These are phyloP conservation scores for Cosmia pyralina DNA, from an alignment of 2,888 invertebrate species.

Conservation along the genomic window DNA sequence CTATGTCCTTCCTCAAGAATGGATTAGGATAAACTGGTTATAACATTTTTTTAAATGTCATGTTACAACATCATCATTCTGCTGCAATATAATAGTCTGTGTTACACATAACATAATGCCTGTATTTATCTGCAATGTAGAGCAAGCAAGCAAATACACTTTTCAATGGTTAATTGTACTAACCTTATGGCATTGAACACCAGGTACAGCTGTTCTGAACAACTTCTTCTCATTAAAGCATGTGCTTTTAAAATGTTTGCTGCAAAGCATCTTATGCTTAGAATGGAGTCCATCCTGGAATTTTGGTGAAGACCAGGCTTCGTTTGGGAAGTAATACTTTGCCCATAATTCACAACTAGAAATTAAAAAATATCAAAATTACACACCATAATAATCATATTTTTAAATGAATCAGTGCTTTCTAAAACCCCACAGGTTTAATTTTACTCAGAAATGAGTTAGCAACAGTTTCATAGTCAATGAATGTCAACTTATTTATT, in stretches of 20 bases:
- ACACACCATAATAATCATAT: not conserved
- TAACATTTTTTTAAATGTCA: too few relatives aligned
- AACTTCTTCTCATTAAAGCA: slow-evolving; percentile 5
- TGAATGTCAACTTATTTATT: too few relatives aligned
- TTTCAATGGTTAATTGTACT: slow-evolving; percentile 3
- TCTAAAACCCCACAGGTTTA: too few relatives aligned
- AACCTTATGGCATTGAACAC: slow-evolving; percentile 3
- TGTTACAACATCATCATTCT: too few relatives aligned
- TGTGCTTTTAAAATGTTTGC: slow-evolving; percentile 14
- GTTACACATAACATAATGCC: too few relatives aligned
- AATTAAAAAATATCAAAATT: not conserved
- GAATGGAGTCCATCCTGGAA: slow-evolving; percentile 4
- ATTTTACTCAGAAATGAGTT: too few relatives aligned
- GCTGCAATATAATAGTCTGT: too few relatives aligned
- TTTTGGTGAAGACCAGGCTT: slow-evolving; percentile 2
- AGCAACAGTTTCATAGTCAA: too few relatives aligned
- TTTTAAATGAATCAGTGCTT: not conserved
- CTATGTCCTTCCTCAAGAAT: too few relatives aligned
- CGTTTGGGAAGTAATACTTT: slow-evolving; percentile 20
- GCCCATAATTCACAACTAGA: slow-evolving; percentile 31
- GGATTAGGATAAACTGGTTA: too few relatives aligned
- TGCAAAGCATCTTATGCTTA: slow-evolving; percentile 16
- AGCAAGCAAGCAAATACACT: not conserved
- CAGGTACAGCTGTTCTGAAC: slow-evolving; percentile 26
- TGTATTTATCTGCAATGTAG: too few relatives aligned